Base-by-base conservation (phyloP, 2,113 vertebrate species). In the Cyprinodon tularosa region DNA sequence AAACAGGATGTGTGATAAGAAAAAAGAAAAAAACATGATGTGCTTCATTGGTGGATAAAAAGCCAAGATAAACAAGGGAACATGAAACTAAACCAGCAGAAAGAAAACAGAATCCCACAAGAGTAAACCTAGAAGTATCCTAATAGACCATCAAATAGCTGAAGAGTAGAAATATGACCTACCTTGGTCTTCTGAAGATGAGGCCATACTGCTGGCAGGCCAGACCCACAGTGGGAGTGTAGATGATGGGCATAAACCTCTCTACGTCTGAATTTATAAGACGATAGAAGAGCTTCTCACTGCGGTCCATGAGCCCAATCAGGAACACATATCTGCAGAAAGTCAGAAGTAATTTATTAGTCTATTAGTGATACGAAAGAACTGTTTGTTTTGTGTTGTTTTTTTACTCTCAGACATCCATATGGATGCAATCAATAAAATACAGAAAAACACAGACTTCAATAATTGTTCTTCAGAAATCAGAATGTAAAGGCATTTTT, bases 201-300 rank as follows among this genome's bases (percentile, higher is more conserved):
- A 98, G 93, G 77, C 97, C 96, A 6, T 99, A 99, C 4, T 96
- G 96, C 53, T 99, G 97, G 88, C 98, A 99, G 78, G 97, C 98
- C 83, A 97, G 91, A 53, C 98, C 98, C 76, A 99, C 97, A 0
- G 95, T 98, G 68, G 97, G 97, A 60, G 97, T 99, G 92, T 99
- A 99, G 76, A 99, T 96, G 82, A 98, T 95, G 63, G 98, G 98
- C 98, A 99, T 98, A 86, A 99, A 99, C 86, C 89, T 95, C 74
- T 99, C 96, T 15, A 98, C 93, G 86, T 99, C 95, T 77, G 96
- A 99, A 53, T 88, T 83, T 40, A 99, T 90, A 62, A 97, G 93
- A 80, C 95, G 95, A 70, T 99, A 99, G 91, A 99, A 99, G 22
- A 99, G 96, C 86, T 99, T 99, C 91, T 99, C 97, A 36, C 96